phyloP scores from a whole-genome alignment of 2,113 vertebrate genomes.

The Bucco capensis region DNA sequence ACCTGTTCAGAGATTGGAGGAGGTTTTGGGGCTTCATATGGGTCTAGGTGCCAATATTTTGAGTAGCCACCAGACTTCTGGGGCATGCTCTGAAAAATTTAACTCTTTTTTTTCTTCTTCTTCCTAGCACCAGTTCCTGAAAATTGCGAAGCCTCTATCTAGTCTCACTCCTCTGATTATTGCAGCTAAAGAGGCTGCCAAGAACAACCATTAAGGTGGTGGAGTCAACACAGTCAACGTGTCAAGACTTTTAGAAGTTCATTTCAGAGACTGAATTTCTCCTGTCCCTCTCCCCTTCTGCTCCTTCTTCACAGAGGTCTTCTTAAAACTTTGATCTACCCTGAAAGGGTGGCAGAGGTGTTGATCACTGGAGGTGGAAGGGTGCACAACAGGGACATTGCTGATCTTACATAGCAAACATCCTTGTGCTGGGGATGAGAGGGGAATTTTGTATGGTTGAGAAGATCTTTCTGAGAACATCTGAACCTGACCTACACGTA shows the following conservation, averaged over 20 bases:
- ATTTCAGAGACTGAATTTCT: neutral
- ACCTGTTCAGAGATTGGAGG: neutral
- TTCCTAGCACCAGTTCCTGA: conserved; percentile 92
- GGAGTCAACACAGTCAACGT: neutral
- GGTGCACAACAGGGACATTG: neutral
- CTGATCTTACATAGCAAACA: neutral
- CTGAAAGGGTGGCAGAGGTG: neutral
- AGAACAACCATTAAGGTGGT: conserved; percentile 85
- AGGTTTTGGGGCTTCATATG: neutral
- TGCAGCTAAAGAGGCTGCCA: conserved; percentile 92
- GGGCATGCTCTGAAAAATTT: neutral
- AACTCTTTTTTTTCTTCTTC: neutral
- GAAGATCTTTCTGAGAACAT: neutral
- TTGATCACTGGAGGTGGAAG: neutral
- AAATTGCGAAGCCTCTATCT: conserved; percentile 93
- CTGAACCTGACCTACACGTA: conserved; percentile 13
- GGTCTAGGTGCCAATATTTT: neutral
- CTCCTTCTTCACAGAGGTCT: neutral
- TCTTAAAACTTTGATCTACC: neutral
- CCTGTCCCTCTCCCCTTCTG: neutral
- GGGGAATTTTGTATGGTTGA: neutral
- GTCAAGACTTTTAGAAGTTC: conserved; percentile 33
- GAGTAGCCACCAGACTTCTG: neutral
- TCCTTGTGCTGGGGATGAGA: neutral
- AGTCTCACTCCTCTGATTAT: conserved; percentile 96